These are phyloP conservation scores for Bujurquina vittata DNA, from an alignment of 2,113 vertebrate species.

Conservation along the genomic window DNA sequence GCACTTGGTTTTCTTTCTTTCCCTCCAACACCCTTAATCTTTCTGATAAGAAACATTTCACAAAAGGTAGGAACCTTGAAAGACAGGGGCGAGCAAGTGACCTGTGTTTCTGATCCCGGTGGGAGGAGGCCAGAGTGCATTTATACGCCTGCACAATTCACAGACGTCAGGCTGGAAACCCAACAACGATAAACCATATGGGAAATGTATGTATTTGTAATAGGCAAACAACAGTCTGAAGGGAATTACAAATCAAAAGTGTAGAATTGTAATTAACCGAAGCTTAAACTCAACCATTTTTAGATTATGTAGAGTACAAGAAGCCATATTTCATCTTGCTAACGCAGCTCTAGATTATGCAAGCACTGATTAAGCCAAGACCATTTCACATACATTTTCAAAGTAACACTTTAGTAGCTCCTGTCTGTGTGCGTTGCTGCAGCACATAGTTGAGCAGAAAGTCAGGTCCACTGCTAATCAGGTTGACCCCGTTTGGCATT, in stretches of 20 bases:
- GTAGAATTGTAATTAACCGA: constrained; percentile 22
- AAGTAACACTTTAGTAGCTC: not conserved
- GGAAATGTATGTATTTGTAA: constrained; percentile 34
- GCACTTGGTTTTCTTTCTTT: not conserved
- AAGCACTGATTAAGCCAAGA: not conserved
- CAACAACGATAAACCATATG: constrained; percentile 24
- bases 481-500: constrained; percentile 25
- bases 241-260: constrained; percentile 41
- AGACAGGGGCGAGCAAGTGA: constrained; percentile 54
- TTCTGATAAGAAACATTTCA: constrained; percentile 52
- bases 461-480: constrained; percentile 13
- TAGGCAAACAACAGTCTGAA: constrained; percentile 55
- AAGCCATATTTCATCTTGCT: not conserved
- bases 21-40: not conserved
- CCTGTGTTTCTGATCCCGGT: constrained; percentile 34
- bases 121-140: constrained; percentile 41
- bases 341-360: not conserved
- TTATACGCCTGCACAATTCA: constrained; percentile 42
- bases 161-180: constrained; percentile 25
- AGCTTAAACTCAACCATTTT: not conserved
- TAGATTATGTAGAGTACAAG: not conserved
- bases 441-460: not conserved
- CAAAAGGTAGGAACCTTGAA: constrained; percentile 52
- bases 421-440: not conserved
- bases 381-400: not conserved